Evolutionary conservation across 2,113 vertebrate species (phyloP).

Genomic region (Sander lucioperca): DNA sequence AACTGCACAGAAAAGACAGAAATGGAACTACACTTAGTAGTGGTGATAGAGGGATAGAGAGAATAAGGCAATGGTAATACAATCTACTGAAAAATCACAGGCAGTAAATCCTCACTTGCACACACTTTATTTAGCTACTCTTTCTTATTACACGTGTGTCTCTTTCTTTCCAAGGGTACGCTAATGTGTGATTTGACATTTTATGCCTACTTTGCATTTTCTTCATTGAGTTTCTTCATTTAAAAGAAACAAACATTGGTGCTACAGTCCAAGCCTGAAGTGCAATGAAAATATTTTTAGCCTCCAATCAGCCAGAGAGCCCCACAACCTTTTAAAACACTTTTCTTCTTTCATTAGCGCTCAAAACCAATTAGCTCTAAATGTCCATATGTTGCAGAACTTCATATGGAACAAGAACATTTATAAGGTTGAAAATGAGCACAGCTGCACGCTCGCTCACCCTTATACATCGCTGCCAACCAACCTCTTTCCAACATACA

Average conservation of each 20-base stretch:
- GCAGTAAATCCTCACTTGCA: slow-evolving; percentile 3
- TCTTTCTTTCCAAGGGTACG: background rate
- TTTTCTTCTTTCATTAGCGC: slow-evolving; percentile 23
- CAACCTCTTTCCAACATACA: slow-evolving; percentile 31
- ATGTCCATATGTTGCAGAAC: slow-evolving; percentile 37
- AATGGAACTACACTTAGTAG: background rate
- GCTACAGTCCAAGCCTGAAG: background rate
- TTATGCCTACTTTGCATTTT: background rate
- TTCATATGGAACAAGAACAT: slow-evolving; percentile 49
- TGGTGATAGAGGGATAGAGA: background rate
- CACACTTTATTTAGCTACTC: slow-evolving; percentile 10
- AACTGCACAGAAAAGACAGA: background rate
- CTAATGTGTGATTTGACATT: background rate
- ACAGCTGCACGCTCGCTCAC: slow-evolving; percentile 5
- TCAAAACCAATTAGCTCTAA: slow-evolving; percentile 24
- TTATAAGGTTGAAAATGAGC: slow-evolving; percentile 52
- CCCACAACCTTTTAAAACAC: slow-evolving; percentile 12
- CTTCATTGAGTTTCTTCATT: background rate
- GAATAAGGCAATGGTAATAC: slow-evolving; percentile 12
- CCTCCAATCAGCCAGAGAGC: slow-evolving; percentile 1
- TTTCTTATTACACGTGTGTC: background rate
- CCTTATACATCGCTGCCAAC: background rate
- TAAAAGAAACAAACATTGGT: background rate
- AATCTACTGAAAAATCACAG: slow-evolving; percentile 21
- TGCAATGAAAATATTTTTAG: slow-evolving; percentile 16